Evolutionary conservation across 1,140 invertebrate genomes (phyloP), one percentile per base, ranked within the genome.

Genomic region (Schlechtendalia chinensis): DNA sequence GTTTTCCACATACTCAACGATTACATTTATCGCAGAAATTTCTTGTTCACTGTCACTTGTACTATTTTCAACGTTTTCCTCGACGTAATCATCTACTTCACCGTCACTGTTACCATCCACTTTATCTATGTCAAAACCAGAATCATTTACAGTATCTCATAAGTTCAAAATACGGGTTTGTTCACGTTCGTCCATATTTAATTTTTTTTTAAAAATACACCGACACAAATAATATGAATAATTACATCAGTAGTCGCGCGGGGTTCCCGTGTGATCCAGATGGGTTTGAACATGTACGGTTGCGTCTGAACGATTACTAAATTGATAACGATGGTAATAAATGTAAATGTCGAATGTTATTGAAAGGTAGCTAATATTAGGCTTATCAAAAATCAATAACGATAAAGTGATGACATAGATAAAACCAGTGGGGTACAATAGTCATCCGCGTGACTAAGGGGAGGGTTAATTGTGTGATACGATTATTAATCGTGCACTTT

Each of bases 401-500:
- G 1, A 39, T 67, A 45, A 67, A 67, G 32, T 39, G 39, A 69
- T 69, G 45, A 47, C 22, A 69, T 47, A 69, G 47, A 22, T n/a
- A 69, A 69, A n/a, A 69, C 45, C 19, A 69, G 65, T 69, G 65
- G 65, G 65, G 47, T 69, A 69, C n/a, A 47, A 69, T 69, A 47
- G 65, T 69, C 45, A 69, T n/a, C 65, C n/a, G 11, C 19, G 32
- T n/a, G 39, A 47, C 65, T 69, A 69, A 69, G n/a, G n/a, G n/a
- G n/a, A n/a, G n/a, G n/a, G n/a, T n/a, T n/a, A n/a, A n/a, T n/a
- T n/a, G n/a, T n/a, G n/a, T n/a, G n/a, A n/a, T n/a, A n/a, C n/a
- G n/a, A n/a, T n/a, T n/a, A n/a, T n/a, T n/a, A n/a, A n/a, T n/a
- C n/a, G n/a, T n/a, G n/a, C n/a, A n/a, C n/a, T n/a, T n/a, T n/a